Conservation (phyloP, 2,888 invertebrate genomes). For the Patella depressa region DNA sequence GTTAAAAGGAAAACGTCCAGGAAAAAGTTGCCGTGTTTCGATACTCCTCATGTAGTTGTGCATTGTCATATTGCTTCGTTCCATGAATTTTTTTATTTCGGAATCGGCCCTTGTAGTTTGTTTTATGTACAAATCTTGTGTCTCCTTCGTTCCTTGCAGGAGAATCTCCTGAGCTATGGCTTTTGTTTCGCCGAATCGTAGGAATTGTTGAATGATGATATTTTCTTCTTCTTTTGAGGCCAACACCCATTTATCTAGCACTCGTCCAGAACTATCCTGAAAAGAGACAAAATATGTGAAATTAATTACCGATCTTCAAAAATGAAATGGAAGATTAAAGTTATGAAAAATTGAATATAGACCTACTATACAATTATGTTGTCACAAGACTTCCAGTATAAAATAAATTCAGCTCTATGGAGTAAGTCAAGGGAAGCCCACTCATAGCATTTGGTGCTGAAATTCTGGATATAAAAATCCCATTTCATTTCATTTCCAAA, state of each 20-base stretch:
- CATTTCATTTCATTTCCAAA: too few species aligned
- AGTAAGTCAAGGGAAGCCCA: too few species aligned
- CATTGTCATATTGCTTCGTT: constrained; percentile 71
- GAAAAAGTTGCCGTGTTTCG: constrained; percentile 61
- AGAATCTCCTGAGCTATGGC: constrained; percentile 81
- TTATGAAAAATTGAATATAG: too few species aligned
- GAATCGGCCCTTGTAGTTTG: constrained; percentile 71
- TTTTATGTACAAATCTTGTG: constrained; percentile 59
- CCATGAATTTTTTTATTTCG: constrained; percentile 76
- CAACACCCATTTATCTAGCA: constrained; percentile 90
- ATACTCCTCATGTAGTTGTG: constrained; percentile 64
- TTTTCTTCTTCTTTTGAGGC: constrained; percentile 91
- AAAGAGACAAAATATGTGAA: constrained; percentile 29
- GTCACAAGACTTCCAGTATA: too few species aligned
- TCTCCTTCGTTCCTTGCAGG: constrained; percentile 71
- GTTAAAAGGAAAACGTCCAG: constrained; percentile 54
- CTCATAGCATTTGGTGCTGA: too few species aligned
- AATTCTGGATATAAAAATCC: too few species aligned
- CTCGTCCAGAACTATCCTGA: constrained; percentile 85
- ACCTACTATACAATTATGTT: too few species aligned
- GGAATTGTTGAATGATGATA: constrained; percentile 91
- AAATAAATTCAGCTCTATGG: too few species aligned
- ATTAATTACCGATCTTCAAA: too few species aligned
- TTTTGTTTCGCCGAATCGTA: constrained; percentile 90
- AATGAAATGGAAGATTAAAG: too few species aligned